A percentile compares a stretch with the other conserved stretches of the same genome.
phyloP scores from a whole-genome alignment of 2,113 vertebrate species.

The Nicator chloris region DNA sequence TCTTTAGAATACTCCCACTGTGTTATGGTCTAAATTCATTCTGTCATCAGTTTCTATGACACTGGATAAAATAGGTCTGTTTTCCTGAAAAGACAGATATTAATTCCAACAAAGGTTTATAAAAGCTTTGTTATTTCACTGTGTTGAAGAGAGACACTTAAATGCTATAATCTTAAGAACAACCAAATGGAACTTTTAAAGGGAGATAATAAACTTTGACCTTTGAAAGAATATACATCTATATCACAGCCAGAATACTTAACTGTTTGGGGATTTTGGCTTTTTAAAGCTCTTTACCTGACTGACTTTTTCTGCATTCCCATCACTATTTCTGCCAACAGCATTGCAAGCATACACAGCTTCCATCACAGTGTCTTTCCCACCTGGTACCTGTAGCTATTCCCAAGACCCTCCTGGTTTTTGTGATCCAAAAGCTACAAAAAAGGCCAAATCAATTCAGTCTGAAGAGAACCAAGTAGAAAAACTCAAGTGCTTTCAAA shows the following conservation, averaged over 20 bases:
- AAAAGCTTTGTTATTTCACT: background rate
- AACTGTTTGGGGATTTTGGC: background rate
- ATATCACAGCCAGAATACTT: background rate
- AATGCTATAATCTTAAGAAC: background rate
- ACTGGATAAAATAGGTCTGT: slow-evolving; percentile 27
- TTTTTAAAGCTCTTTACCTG: background rate
- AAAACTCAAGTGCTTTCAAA: background rate
- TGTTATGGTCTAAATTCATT: background rate
- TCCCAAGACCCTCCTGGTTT: background rate
- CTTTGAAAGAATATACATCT: background rate
- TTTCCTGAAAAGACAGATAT: background rate
- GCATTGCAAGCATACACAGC: background rate
- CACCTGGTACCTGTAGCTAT: background rate
- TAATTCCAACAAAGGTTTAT: background rate
- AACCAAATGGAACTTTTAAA: background rate
- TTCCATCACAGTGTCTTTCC: background rate
- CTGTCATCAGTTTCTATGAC: slow-evolving; percentile 24
- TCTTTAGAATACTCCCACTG: slow-evolving; percentile 14
- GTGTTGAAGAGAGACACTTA: background rate
- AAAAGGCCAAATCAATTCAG: background rate
- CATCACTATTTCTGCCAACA: background rate
- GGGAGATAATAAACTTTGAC: background rate
- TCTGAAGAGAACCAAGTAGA: background rate
- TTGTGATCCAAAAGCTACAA: background rate
- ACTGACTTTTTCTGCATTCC: background rate